phyloP scores from a whole-genome alignment of 2,888 invertebrate genomes.

The Anoncus sp. region DNA sequence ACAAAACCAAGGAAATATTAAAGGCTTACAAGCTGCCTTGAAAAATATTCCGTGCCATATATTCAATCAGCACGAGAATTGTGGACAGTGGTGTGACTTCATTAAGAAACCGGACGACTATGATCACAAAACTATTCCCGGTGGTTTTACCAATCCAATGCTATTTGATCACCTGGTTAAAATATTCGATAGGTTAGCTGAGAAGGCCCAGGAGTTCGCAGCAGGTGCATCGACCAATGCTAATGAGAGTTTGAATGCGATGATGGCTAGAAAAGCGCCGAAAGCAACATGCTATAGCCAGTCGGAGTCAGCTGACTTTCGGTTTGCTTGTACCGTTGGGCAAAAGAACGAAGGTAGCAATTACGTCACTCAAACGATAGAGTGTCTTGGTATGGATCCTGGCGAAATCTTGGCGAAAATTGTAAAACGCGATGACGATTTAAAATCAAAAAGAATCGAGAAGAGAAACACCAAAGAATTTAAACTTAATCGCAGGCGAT shows the following conservation, averaged over 20 bases:
- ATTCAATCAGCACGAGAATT: slow-evolving; percentile 24
- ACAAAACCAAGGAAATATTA: not conserved
- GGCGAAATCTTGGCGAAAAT: too few relatives aligned
- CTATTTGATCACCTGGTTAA: not conserved
- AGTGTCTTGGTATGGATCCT: too few relatives aligned
- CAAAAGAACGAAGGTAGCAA: slow-evolving; percentile 41
- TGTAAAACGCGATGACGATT: too few relatives aligned
- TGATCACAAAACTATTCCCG: not conserved
- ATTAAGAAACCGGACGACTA: not conserved
- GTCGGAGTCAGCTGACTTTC: slow-evolving; percentile 18
- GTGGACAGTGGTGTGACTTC: not conserved
- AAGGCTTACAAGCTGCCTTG: not conserved
- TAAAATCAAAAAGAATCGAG: too few relatives aligned
- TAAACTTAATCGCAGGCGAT: too few relatives aligned
- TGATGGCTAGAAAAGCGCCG: slow-evolving; percentile 34
- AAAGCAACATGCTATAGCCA: slow-evolving; percentile 20
- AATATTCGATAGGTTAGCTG: not conserved
- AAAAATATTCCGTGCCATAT: slow-evolving; percentile 4
- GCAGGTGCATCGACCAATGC: slow-evolving; percentile 8
- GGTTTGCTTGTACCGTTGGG: slow-evolving; percentile 20
- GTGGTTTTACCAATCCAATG: not conserved
- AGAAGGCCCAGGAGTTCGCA: slow-evolving; percentile 5
- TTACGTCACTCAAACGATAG: too few relatives aligned
- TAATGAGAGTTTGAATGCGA: too few relatives aligned
- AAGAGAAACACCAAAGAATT: too few relatives aligned